Conservation (phyloP, 2,113 vertebrate species). For the Erythrocercus mccallii region DNA sequence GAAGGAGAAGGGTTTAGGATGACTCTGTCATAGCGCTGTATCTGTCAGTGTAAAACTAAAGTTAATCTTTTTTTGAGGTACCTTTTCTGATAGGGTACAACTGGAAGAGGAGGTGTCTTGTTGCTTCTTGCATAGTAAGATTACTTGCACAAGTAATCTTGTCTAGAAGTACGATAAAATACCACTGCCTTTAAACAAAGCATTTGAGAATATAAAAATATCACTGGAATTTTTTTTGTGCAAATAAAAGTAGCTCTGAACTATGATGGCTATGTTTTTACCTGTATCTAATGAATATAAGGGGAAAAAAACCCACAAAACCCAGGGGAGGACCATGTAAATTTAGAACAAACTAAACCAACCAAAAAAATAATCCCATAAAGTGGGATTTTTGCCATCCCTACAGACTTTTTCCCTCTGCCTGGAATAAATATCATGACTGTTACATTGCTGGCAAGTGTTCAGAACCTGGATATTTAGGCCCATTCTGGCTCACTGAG, state of each 20-base stretch:
- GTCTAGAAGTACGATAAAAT: neutral
- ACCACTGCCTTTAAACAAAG: neutral
- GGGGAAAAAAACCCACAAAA: neutral
- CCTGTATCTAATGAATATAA: neutral
- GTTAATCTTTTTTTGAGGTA: neutral
- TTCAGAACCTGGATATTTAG: neutral
- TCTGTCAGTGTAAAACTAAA: neutral
- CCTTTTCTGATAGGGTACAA: neutral
- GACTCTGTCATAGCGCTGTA: neutral
- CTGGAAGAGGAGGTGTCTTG: neutral
- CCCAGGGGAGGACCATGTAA: neutral
- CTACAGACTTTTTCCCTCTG: neutral
- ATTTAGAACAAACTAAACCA: neutral
- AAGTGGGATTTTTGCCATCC: neutral
- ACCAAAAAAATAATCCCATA: accelerated
- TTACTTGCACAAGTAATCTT: too few relatives aligned
- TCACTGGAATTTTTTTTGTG: neutral
- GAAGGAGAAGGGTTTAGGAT: neutral
- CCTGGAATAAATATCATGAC: neutral
- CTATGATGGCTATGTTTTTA: neutral
- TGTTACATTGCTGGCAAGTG: neutral
- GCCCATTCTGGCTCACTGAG: neutral
- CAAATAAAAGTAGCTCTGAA: neutral
- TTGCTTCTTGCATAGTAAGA: neutral
- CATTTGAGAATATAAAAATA: neutral